phyloP scores from a whole-genome alignment of 2,113 vertebrate genomes.

The Callopanchax toddi region DNA sequence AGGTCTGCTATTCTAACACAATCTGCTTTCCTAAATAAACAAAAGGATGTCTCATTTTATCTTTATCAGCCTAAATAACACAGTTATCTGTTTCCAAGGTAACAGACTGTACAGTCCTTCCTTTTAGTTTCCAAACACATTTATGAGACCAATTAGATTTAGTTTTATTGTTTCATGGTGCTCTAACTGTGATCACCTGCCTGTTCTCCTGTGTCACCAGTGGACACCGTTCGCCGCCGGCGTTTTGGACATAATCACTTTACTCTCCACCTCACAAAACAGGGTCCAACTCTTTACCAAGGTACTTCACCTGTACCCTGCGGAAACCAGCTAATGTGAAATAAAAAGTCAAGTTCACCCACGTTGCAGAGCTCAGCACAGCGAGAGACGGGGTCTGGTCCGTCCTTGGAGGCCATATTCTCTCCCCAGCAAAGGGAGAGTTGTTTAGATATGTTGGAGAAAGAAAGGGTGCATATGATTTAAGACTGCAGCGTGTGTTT shows the following conservation, averaged over 20 bases:
- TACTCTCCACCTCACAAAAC: slow-evolving; percentile 20
- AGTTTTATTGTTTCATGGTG: neutral
- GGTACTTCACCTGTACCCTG: slow-evolving; percentile 21
- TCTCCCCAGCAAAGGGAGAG: slow-evolving; percentile 24
- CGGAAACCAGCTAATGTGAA: slow-evolving; percentile 32
- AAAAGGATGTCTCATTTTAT: too few species aligned
- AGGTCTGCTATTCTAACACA: neutral
- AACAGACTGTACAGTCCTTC: neutral
- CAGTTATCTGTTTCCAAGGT: neutral
- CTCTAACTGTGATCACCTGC: slow-evolving; percentile 7
- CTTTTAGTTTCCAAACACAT: neutral
- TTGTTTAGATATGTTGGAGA: slow-evolving; percentile 37
- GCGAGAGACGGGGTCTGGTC: slow-evolving; percentile 28
- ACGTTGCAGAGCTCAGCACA: slow-evolving; percentile 35
- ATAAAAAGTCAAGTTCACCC: slow-evolving; percentile 45
- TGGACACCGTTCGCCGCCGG: slow-evolving; percentile 31
- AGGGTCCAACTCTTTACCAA: slow-evolving; percentile 32
- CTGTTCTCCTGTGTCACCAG: slow-evolving; percentile 23
- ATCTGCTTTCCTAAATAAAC: too few species aligned
- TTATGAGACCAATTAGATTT: neutral
- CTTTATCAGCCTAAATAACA: neutral
- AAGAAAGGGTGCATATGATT: slow-evolving; percentile 49
- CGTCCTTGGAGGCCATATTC: slow-evolving; percentile 44
- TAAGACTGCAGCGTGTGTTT: slow-evolving; percentile 20
- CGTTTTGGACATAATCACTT: slow-evolving; percentile 42